Evolutionary conservation across 2,888 invertebrate species (phyloP).

Genomic region (Leptopterna dolabrata): DNA sequence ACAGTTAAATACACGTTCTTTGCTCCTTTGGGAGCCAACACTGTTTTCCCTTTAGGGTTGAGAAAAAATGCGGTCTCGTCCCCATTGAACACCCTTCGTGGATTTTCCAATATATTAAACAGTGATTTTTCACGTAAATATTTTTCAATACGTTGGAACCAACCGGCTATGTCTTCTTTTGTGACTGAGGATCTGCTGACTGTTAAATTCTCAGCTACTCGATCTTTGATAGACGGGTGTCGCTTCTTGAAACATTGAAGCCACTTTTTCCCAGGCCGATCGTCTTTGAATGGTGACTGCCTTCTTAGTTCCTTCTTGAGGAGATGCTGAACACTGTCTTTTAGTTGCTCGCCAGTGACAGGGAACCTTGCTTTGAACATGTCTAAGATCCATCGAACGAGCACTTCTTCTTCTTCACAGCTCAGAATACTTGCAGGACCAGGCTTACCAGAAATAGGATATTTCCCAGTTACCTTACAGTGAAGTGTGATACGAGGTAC

Average conservation of each 20-base stretch:
- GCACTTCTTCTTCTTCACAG: conserved; percentile 9
- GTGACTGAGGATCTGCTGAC: not conserved
- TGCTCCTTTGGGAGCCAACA: conserved; percentile 6
- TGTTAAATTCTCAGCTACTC: conserved; percentile 21
- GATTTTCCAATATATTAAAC: not conserved
- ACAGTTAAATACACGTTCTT: not conserved
- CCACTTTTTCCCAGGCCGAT: too few relatives aligned
- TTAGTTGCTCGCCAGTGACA: too few relatives aligned
- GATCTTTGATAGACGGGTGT: not conserved
- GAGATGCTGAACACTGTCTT: too few relatives aligned
- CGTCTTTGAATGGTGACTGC: not conserved
- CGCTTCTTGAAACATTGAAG: not conserved
- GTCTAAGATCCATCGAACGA: too few relatives aligned
- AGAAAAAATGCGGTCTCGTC: conserved; percentile 66
- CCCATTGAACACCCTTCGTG: conserved; percentile 60
- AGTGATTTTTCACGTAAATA: not conserved
- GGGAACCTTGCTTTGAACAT: too few relatives aligned
- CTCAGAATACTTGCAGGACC: conserved; percentile 6
- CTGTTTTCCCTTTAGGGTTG: conserved; percentile 9
- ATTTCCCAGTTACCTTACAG: too few relatives aligned
- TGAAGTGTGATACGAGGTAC: too few relatives aligned
- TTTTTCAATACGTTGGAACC: not conserved
- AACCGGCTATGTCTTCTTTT: not conserved
- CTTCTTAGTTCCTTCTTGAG: conserved; percentile 4
- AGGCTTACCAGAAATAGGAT: not conserved